Percentiles rank a stretch among this genome's conserved stretches.
Conservation (phyloP, 2,888 invertebrate species). For the Nebria salina region DNA sequence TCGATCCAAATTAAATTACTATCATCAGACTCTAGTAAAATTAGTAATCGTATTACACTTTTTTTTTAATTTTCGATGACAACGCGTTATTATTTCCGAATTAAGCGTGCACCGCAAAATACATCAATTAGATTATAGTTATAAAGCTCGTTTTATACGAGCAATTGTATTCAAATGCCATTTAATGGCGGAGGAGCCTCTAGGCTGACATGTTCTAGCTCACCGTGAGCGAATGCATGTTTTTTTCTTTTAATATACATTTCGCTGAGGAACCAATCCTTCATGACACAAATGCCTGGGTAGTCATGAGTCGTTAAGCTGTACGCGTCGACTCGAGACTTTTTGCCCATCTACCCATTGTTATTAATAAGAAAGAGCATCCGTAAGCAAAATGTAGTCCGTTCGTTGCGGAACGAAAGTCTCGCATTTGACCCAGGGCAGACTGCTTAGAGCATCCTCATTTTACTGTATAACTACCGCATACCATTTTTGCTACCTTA, state of each 20-base stretch:
- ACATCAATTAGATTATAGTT: not conserved
- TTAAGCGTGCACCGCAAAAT: not conserved
- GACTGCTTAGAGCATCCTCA: too few species aligned
- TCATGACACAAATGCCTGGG: not conserved
- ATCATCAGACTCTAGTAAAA: slow-evolving; percentile 6
- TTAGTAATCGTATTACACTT: not conserved
- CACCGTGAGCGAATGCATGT: too few species aligned
- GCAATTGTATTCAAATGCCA: too few species aligned
- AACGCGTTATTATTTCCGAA: not conserved
- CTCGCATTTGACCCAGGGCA: too few species aligned
- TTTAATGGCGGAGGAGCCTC: too few species aligned
- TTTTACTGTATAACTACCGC: too few species aligned
- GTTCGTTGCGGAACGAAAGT: too few species aligned
- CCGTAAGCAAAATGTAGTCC: not conserved
- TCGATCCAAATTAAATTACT: slow-evolving; percentile 11
- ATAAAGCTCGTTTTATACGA: too few species aligned
- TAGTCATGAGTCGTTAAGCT: not conserved
- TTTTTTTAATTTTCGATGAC: not conserved
- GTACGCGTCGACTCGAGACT: not conserved
- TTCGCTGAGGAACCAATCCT: not conserved
- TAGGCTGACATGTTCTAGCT: too few species aligned
- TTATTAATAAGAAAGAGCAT: slow-evolving; percentile 1
- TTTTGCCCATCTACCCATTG: not conserved
- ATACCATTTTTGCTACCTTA: too few species aligned
- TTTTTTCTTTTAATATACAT: too few species aligned